phyloP scores from a whole-genome alignment of 2,113 vertebrate species.

The Lepus americanus region DNA sequence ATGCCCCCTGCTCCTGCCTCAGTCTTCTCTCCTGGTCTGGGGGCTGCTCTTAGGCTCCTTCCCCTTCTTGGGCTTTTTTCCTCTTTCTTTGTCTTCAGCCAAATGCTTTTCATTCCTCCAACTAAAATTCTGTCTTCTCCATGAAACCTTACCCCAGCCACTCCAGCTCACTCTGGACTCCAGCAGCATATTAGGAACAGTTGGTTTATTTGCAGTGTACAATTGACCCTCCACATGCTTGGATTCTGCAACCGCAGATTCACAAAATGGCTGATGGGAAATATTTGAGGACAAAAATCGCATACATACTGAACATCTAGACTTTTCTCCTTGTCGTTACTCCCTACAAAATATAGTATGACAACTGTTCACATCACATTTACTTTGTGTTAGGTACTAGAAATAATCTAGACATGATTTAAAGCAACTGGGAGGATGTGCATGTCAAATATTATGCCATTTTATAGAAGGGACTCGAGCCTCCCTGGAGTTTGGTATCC shows the following conservation, averaged over 20 bases:
- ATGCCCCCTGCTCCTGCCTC: neutral
- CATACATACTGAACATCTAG: neutral
- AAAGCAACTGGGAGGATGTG: neutral
- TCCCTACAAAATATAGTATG: neutral
- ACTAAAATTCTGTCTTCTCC: conserved; percentile 31
- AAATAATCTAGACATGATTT: neutral
- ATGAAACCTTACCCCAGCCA: neutral
- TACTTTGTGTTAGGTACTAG: neutral
- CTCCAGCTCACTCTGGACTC: neutral
- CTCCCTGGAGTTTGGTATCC: neutral
- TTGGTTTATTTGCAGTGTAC: neutral
- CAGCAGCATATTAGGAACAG: neutral
- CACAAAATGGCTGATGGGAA: neutral
- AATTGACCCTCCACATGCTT: neutral
- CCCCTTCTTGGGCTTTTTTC: neutral
- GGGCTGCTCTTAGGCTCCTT: neutral
- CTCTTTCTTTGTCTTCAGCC: neutral
- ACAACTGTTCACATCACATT: neutral
- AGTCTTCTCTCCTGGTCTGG: neutral
- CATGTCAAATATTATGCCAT: neutral
- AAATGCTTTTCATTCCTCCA: conserved; percentile 10
- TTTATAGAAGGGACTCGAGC: neutral
- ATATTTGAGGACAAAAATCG: neutral
- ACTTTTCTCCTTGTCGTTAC: neutral
- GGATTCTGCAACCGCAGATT: neutral